These are phyloP conservation scores for Euleptes europaea DNA, from an alignment of 2,113 vertebrate species.

Conservation along the genomic window DNA sequence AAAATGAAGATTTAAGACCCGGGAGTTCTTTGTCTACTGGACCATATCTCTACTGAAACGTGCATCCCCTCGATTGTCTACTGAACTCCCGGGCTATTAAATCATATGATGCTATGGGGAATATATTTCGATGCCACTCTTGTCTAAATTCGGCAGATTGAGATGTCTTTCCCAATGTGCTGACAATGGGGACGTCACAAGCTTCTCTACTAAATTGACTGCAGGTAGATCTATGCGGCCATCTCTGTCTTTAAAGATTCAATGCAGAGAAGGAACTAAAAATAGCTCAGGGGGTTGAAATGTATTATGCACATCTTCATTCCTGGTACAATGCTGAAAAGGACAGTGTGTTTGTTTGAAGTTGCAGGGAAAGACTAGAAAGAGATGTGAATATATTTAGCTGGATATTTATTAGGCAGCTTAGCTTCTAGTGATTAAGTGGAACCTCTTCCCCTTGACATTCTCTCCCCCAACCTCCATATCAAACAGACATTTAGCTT, in stretches of 20 bases:
- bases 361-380: not conserved
- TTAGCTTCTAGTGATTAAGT: conserved; percentile 44
- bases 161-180: not conserved
- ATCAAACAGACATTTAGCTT: conserved; percentile 22
- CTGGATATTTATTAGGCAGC: conserved; percentile 42
- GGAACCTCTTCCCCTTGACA: conserved; percentile 30
- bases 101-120: not conserved
- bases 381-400: not conserved
- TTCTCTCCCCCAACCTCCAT: conserved; percentile 16
- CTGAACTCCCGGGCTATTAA: not conserved
- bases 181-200: conserved; percentile 29
- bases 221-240: conserved; percentile 26
- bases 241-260: conserved; percentile 33
- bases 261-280: conserved; percentile 41
- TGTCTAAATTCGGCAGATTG: not conserved
- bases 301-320: conserved; percentile 28
- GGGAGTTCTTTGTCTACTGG: not conserved
- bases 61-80: not conserved
- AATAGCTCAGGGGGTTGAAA: conserved; percentile 49
- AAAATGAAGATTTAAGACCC: conserved; percentile 16
- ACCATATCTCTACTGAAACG: not conserved
- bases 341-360: not conserved
- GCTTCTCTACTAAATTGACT: conserved; percentile 27
- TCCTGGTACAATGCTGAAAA: conserved; percentile 28
- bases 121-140: not conserved